Evolutionary conservation across 37 sponge, comb jelly and placozoan species (phyloP).

Genomic region (Amphimedon queenslandica): DNA sequence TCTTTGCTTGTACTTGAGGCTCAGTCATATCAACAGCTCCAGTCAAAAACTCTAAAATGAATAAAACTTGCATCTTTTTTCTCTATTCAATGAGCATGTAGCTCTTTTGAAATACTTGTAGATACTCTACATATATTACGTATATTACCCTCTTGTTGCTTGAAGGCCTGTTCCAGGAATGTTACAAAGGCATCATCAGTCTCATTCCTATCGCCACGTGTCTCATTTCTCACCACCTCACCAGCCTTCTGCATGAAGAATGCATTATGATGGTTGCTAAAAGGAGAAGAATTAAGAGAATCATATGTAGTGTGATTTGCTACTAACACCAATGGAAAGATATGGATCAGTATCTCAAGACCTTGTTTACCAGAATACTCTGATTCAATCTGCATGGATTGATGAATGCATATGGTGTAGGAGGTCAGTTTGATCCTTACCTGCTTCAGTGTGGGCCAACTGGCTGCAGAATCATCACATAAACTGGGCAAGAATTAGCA

Average conservation of each 20-base stretch:
- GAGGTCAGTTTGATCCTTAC: slow-evolving; percentile 16
- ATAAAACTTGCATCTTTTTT: too few relatives aligned
- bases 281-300: background rate
- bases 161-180: slow-evolving; percentile 25
- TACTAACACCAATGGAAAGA: slow-evolving; percentile 45
- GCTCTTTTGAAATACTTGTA: background rate
- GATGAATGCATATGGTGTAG: too few relatives aligned
- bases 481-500: slow-evolving; percentile 13
- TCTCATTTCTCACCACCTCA: slow-evolving; percentile 14
- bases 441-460: slow-evolving; percentile 34
- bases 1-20: slow-evolving; percentile 30
- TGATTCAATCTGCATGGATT: too few relatives aligned
- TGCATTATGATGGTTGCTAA: slow-evolving; percentile 63
- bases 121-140: background rate
- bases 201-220: background rate
- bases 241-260: slow-evolving; percentile 49
- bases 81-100: too few relatives aligned
- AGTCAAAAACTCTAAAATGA: slow-evolving; percentile 28
- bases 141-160: slow-evolving; percentile 46
- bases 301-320: background rate
- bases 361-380: too few relatives aligned
- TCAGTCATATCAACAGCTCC: slow-evolving; percentile 67
- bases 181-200: slow-evolving; percentile 4
- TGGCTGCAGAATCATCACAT: slow-evolving; percentile 42
- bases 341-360: slow-evolving; percentile 43